phyloP scores from a whole-genome alignment of 2,888 invertebrate species.

The Hoplodrina blanda region DNA sequence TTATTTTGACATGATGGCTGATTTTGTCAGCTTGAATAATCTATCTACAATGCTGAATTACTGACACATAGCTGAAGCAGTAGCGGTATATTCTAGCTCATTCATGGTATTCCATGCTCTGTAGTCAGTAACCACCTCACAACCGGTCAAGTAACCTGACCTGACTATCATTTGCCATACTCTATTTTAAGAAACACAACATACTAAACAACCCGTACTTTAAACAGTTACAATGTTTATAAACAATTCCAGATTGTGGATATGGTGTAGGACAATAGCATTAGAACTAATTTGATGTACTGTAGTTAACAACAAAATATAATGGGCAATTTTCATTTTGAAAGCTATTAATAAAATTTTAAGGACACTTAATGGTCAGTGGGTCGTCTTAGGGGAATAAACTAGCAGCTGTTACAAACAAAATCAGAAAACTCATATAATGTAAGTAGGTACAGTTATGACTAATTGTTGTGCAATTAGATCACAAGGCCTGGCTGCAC shows the following conservation, averaged over 20 bases:
- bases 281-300: too few species aligned
- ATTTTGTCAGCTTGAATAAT: background rate
- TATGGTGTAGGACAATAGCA: background rate
- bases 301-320: background rate
- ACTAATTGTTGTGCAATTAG: constrained; percentile 34
- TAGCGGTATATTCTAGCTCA: background rate
- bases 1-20: background rate
- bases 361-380: background rate
- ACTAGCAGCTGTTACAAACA: constrained; percentile 29
- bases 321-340: background rate
- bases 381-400: too few species aligned
- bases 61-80: background rate
- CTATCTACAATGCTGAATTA: background rate
- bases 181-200: background rate
- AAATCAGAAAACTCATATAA: constrained; percentile 3
- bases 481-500: background rate
- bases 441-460: constrained; percentile 5
- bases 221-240: background rate
- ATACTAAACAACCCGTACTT: too few species aligned
- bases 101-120: too few species aligned
- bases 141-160: background rate
- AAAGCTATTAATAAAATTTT: background rate
- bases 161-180: background rate
- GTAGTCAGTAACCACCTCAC: background rate
- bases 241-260: background rate